Conservation (phyloP, 2,888 invertebrate genomes). For the Torymus texanus region DNA sequence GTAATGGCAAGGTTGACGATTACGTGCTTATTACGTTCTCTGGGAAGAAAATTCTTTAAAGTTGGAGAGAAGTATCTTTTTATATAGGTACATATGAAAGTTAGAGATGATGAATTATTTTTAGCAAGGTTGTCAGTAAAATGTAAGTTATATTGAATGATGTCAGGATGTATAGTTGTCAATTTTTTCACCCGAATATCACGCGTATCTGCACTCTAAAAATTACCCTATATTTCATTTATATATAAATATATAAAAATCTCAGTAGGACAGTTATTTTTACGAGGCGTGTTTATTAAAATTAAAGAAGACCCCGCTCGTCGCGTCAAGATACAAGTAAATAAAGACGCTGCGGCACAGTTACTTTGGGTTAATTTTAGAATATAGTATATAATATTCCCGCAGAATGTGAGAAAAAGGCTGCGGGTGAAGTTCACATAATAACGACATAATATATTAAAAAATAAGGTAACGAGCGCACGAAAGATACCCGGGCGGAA, state of each 20-base stretch:
- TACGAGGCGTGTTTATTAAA: conserved; percentile 1
- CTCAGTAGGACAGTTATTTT: not conserved
- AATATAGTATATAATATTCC: not conserved
- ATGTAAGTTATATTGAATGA: no score
- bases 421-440: no score
- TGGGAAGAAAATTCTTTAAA: not conserved
- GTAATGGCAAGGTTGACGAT: not conserved
- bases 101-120: no score
- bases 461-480: no score
- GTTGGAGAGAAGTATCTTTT: not conserved
- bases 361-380: conserved; percentile 36
- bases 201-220: no score
- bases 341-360: conserved; percentile 29
- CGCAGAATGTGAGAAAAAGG: not conserved
- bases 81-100: no score
- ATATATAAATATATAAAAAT: not conserved
- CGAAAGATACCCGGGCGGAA: no score
- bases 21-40: not conserved
- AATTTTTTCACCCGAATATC: no score
- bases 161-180: no score
- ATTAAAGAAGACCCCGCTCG: conserved; percentile 11
- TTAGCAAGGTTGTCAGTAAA: no score
- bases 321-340: not conserved
- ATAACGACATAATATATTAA: no score
- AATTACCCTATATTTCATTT: not conserved